Percentiles rank a stretch among this genome's conserved stretches.
Conservation (phyloP, 1,140 invertebrate species). For the Aricia agestis region DNA sequence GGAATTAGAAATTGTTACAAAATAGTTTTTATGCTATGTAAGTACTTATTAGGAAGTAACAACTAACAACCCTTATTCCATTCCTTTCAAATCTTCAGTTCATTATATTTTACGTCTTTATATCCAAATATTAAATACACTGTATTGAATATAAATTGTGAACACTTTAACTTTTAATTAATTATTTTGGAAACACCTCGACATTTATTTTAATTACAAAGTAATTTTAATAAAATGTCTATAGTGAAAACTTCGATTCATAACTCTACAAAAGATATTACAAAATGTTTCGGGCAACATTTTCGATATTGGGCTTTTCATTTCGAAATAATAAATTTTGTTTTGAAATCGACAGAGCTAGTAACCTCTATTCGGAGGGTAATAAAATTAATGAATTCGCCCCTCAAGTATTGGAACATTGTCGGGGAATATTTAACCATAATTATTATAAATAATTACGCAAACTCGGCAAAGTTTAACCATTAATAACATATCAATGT, state of each 20-base stretch:
- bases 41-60: too few species aligned
- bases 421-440: conserved; percentile 43
- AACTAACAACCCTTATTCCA: not conserved
- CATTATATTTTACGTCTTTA: too few species aligned
- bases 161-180: not conserved
- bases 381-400: conserved; percentile 49
- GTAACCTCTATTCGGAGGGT: conserved; percentile 34
- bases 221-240: not conserved
- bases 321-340: conserved; percentile 41
- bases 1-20: too few species aligned
- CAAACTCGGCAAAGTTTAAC: conserved; percentile 9
- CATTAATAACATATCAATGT: conserved; percentile 17
- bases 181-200: not conserved
- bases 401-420: conserved; percentile 38
- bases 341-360: conserved; percentile 39
- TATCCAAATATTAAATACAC: not conserved
- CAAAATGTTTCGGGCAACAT: conserved; percentile 15
- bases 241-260: conserved; percentile 14
- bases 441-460: conserved; percentile 45
- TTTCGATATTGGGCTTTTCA: conserved; percentile 31
- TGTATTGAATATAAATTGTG: not conserved
- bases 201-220: conserved; percentile 1
- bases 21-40: too few species aligned
- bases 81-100: not conserved
- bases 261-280: conserved; percentile 4